These are phyloP conservation scores for Neoarius graeffei DNA, from an alignment of 2,113 vertebrate species.

Conservation along the genomic window DNA sequence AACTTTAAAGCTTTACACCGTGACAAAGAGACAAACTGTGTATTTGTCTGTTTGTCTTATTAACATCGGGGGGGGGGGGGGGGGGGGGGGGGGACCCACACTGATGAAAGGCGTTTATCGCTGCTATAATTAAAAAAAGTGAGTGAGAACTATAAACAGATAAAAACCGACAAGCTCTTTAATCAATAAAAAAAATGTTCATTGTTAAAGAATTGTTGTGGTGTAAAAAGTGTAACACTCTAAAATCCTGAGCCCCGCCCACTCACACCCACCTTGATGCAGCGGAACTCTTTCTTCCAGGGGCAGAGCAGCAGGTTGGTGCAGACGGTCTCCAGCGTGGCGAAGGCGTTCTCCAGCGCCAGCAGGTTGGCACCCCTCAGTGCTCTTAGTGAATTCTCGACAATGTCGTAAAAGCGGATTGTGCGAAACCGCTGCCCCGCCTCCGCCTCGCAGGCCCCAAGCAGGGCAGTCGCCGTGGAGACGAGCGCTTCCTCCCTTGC, in stretches of 20 bases:
- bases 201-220: no score
- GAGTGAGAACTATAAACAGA: not conserved
- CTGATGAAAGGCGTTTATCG: no score
- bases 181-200: not conserved
- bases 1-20: not conserved
- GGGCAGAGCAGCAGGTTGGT: slow-evolving; percentile 95
- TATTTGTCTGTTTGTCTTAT: no score
- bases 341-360: slow-evolving; percentile 84
- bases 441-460: slow-evolving; percentile 89
- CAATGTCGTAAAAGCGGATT: slow-evolving; percentile 91
- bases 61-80: no score
- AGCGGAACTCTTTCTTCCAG: slow-evolving; percentile 98
- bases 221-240: not conserved
- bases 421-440: slow-evolving; percentile 89
- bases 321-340: slow-evolving; percentile 86
- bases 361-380: slow-evolving; percentile 84
- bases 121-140: no score
- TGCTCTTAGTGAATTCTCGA: slow-evolving; percentile 84
- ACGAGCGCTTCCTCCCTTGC: slow-evolving; percentile 82
- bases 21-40: not conserved
- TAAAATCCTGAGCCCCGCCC: not conserved
- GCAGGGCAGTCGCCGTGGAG: slow-evolving; percentile 86
- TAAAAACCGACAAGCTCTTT: not conserved
- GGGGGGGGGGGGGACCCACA: no score
- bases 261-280: slow-evolving; percentile 84